phyloP scores from a whole-genome alignment of 2,888 invertebrate species.

The Chironomus tentans region DNA sequence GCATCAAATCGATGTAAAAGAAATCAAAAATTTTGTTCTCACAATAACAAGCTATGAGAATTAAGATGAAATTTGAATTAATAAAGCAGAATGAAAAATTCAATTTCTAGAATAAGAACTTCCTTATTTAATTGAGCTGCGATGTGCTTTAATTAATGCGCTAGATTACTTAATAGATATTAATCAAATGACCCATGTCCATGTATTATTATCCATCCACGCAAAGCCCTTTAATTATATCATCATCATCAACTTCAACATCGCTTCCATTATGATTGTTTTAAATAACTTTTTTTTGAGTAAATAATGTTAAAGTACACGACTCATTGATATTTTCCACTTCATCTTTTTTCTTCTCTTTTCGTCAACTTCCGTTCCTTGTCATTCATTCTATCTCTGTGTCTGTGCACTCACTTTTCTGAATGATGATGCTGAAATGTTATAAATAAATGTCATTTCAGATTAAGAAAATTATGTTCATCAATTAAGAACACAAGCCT shows the following conservation, averaged over 20 bases:
- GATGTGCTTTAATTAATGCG: neutral
- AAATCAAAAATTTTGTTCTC: slow-evolving; percentile 14
- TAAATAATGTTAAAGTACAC: neutral
- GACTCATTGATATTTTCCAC: neutral
- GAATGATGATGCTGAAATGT: neutral
- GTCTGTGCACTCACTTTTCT: neutral
- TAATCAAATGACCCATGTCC: slow-evolving; percentile 18
- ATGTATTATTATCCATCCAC: neutral
- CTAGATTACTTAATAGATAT: slow-evolving; percentile 5
- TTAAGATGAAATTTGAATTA: too few relatives aligned
- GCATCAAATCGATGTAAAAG: neutral
- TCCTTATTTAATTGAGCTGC: slow-evolving; percentile 14
- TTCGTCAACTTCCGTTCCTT: slow-evolving; percentile 20
- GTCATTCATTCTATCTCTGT: neutral
- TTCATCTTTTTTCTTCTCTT: neutral
- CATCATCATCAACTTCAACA: neutral
- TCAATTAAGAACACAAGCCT: neutral
- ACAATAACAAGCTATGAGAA: neutral
- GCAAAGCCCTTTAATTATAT: neutral
- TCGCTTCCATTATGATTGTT: neutral
- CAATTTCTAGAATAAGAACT: neutral
- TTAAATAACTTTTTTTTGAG: slow-evolving; percentile 11
- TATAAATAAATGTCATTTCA: slow-evolving; percentile 18
- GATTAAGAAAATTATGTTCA: neutral
- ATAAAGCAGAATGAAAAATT: neutral